These are phyloP conservation scores for Carterocephalus palaemon DNA, from an alignment of 2,888 invertebrate species.

Conservation along the genomic window DNA sequence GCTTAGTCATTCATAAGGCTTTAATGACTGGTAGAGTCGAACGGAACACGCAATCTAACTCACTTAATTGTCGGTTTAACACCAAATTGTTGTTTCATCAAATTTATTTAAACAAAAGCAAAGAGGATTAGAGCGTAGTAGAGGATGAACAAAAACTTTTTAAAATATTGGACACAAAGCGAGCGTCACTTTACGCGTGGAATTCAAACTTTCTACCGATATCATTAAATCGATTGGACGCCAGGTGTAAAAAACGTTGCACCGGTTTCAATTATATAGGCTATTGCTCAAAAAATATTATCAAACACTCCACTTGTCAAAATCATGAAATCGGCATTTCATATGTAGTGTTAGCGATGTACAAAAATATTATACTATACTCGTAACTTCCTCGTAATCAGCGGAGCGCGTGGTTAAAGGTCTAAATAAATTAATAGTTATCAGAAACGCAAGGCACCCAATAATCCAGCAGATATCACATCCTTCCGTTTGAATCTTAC, in stretches of 20 bases:
- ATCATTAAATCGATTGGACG: conserved; percentile 20
- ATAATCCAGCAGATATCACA: conserved; percentile 42
- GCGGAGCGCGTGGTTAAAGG: conserved; percentile 23
- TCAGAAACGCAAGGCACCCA: conserved; percentile 57
- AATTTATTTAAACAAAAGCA: conserved; percentile 17
- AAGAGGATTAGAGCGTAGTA: conserved; percentile 14
- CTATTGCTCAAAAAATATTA: conserved; percentile 23
- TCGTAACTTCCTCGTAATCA: conserved; percentile 24
- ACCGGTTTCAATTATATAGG: conserved; percentile 19
- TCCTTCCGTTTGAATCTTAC: conserved; percentile 48
- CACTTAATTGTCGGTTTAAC: conserved; percentile 15
- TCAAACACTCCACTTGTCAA: conserved; percentile 19
- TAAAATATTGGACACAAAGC: conserved; percentile 17
- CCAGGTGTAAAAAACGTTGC: conserved; percentile 24
- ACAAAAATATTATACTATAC: conserved; percentile 15
- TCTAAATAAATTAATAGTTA: conserved; percentile 23
- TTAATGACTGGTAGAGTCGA: conserved; percentile 10
- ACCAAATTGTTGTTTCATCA: conserved; percentile 14
- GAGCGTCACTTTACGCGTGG: conserved; percentile 16
- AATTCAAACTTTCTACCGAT: conserved; percentile 23
- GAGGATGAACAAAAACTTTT: conserved; percentile 5
- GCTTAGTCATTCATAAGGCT: conserved; percentile 12
- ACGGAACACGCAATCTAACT: conserved; percentile 18
- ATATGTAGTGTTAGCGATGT: conserved; percentile 8
- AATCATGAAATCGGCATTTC: conserved; percentile 16